These are phyloP conservation scores for Paraescarpia echinospica DNA, from an alignment of 1,140 invertebrate species.

Conservation along the genomic window DNA sequence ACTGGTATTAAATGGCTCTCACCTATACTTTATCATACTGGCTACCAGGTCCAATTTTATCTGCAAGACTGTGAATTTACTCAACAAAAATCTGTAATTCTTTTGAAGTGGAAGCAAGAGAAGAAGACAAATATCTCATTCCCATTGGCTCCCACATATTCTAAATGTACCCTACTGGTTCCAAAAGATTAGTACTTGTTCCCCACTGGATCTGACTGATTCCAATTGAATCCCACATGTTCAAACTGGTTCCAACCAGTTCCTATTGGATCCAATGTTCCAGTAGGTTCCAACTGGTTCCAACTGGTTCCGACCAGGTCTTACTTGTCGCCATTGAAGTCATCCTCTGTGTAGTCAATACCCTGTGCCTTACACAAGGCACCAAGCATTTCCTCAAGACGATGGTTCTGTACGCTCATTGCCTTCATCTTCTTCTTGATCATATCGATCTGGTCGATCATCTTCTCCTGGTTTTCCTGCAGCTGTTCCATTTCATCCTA, in stretches of 20 bases:
- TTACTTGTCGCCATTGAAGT: constrained; percentile 35
- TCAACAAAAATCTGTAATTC: too few relatives aligned
- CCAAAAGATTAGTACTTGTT: too few relatives aligned
- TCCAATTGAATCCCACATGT: background rate
- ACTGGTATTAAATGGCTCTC: background rate
- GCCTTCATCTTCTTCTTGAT: constrained; percentile 40
- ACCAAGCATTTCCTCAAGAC: constrained; percentile 45
- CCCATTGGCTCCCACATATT: too few relatives aligned
- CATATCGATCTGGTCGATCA: constrained; percentile 41
- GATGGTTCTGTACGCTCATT: constrained; percentile 35
- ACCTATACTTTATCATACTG: background rate
- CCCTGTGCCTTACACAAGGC: constrained; percentile 38
- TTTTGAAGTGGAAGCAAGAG: too few relatives aligned
- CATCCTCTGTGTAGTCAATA: constrained; percentile 45
- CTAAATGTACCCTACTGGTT: too few relatives aligned
- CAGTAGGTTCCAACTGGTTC: too few relatives aligned
- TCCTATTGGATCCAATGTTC: background rate
- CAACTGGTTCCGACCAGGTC: background rate
- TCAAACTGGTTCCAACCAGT: constrained; percentile 18
- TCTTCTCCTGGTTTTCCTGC: constrained; percentile 47
- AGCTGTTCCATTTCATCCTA: constrained; percentile 52
- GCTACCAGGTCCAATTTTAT: background rate
- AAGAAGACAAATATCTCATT: too few relatives aligned
- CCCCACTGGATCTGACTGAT: too few relatives aligned
- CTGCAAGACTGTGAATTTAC: too few relatives aligned